phyloP scores from a whole-genome alignment of 2,888 invertebrate genomes.

The Notodromas monacha region DNA sequence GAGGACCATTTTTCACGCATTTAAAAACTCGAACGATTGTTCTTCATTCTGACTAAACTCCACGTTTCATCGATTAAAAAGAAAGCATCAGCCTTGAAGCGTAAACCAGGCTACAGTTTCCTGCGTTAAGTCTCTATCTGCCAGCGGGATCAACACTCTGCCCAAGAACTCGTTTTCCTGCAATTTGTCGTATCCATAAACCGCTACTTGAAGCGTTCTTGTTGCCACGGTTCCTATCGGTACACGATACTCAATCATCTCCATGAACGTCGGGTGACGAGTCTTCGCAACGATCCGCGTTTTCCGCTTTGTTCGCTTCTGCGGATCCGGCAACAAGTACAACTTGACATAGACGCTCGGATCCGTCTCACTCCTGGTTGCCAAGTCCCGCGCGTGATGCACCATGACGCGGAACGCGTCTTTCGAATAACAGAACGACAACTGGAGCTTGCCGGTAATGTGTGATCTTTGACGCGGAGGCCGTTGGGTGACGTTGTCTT shows the following conservation, averaged over 20 bases:
- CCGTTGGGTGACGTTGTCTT: not conserved
- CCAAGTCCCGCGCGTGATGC: slow-evolving; percentile 62
- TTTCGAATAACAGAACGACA: slow-evolving; percentile 38
- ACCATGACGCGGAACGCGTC: slow-evolving; percentile 45
- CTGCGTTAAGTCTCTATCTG: slow-evolving; percentile 32
- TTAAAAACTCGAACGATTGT: too few relatives aligned
- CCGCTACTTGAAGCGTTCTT: slow-evolving; percentile 53
- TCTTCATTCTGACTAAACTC: too few relatives aligned
- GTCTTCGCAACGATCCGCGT: slow-evolving; percentile 69
- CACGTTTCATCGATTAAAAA: too few relatives aligned
- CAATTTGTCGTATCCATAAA: slow-evolving; percentile 72
- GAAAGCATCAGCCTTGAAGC: too few relatives aligned
- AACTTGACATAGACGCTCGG: slow-evolving; percentile 22
- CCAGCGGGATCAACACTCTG: slow-evolving; percentile 47
- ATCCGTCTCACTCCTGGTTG: slow-evolving; percentile 26
- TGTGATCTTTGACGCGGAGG: too few relatives aligned
- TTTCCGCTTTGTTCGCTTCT: slow-evolving; percentile 73
- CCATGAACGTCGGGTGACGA: slow-evolving; percentile 89
- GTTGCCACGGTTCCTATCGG: slow-evolving; percentile 38
- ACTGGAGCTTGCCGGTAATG: slow-evolving; percentile 32
- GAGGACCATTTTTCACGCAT: too few relatives aligned
- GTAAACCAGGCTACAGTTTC: slow-evolving; percentile 65
- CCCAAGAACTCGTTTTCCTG: slow-evolving; percentile 84
- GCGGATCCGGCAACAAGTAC: slow-evolving; percentile 66
- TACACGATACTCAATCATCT: slow-evolving; percentile 75